phyloP scores from a whole-genome alignment of 2,888 invertebrate species.

The Brenthis daphne region DNA sequence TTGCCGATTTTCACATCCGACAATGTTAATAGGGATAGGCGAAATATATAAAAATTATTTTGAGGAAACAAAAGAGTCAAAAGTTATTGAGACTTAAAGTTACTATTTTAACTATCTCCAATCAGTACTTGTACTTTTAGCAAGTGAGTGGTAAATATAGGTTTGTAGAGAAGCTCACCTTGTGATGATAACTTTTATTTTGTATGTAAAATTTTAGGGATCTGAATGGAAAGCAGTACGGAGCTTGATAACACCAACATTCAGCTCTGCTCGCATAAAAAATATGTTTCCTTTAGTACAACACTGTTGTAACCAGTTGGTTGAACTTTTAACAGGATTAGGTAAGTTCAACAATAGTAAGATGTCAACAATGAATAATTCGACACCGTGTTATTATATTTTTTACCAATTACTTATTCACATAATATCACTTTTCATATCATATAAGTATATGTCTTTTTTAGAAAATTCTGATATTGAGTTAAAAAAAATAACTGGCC shows the following conservation, averaged over 20 bases:
- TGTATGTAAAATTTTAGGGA: slow-evolving; percentile 55
- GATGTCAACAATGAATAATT: no score
- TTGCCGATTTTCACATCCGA: no score
- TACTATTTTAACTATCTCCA: no score
- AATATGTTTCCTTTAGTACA: slow-evolving; percentile 75
- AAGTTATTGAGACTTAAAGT: no score
- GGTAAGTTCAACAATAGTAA: slow-evolving; percentile 49
- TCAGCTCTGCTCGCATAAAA: slow-evolving; percentile 79
- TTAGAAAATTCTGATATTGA: slow-evolving; percentile 73
- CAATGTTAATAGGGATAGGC: no score
- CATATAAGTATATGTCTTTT: slow-evolving; percentile 20
- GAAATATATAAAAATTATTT: no score
- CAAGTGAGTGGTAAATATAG: no score
- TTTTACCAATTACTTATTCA: no score
- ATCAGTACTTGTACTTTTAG: no score
- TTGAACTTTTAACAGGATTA: slow-evolving; percentile 64
- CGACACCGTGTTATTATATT: no score
- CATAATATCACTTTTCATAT: no score
- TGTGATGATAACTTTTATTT: neutral
- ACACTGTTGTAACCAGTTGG: slow-evolving; percentile 72
- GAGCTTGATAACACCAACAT: slow-evolving; percentile 78
- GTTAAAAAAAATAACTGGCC: slow-evolving; percentile 79
- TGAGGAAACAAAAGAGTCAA: no score
- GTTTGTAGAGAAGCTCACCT: neutral
- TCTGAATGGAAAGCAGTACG: slow-evolving; percentile 80